Percentiles rank a stretch among this genome's conserved stretches.
Evolutionary conservation across 1,140 invertebrate genomes (phyloP).

Genomic region (Philaenus spumarius): DNA sequence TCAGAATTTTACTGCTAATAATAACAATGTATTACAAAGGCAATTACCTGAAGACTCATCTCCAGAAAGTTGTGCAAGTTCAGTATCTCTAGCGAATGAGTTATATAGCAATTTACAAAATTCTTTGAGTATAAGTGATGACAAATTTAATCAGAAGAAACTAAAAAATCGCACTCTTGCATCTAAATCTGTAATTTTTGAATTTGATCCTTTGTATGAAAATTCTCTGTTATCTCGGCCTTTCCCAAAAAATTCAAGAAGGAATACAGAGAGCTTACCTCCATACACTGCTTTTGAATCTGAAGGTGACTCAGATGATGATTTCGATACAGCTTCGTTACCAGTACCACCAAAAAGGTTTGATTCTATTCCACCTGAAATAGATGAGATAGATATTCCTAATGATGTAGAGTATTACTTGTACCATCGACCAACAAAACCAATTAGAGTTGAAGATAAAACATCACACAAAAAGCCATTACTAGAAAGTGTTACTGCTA

Average conservation of each 20-base stretch:
- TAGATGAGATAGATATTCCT: conserved; percentile 2
- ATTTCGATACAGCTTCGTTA: conserved; percentile 16
- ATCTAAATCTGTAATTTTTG: conserved; percentile 31
- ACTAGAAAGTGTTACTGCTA: conserved; percentile 6
- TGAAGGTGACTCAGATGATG: background rate
- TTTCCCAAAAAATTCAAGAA: too few relatives aligned
- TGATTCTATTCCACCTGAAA: conserved; percentile 24
- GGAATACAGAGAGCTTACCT: background rate
- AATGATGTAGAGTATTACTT: conserved; percentile 22
- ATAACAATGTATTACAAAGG: background rate
- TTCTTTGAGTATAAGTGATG: background rate
- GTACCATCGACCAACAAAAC: conserved; percentile 20
- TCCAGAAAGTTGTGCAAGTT: conserved; percentile 18
- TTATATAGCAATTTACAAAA: conserved; percentile 22
- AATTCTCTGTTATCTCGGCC: conserved; percentile 12
- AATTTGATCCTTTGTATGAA: conserved; percentile 34
- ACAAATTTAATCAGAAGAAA: background rate
- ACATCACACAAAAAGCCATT: conserved; percentile 36
- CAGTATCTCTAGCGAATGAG: conserved; percentile 19
- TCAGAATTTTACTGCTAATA: background rate
- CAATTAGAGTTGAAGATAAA: conserved; percentile 32
- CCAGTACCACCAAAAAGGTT: conserved; percentile 27
- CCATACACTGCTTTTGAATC: background rate
- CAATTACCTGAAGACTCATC: conserved; percentile 8
- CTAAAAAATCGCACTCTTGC: background rate